These are phyloP conservation scores for Paracanthobrama guichenoti DNA, from an alignment of 2,113 vertebrate genomes.

Conservation along the genomic window DNA sequence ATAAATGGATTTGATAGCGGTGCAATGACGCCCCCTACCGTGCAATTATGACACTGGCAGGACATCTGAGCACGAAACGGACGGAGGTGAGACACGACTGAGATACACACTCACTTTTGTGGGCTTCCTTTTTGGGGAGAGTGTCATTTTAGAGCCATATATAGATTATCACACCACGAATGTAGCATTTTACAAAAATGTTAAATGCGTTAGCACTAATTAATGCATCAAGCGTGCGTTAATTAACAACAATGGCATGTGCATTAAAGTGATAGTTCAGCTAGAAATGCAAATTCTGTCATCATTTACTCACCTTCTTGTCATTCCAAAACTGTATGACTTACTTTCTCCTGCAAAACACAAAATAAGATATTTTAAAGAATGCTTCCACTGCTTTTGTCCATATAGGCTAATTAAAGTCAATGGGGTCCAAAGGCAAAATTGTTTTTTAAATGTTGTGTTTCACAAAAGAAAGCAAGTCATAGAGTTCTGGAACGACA, in stretches of 20 bases:
- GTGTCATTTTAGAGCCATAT: too few relatives aligned
- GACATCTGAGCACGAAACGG: not conserved
- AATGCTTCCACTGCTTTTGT: too few relatives aligned
- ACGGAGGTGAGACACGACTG: not conserved
- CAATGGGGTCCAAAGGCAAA: too few relatives aligned
- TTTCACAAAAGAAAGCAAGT: not conserved
- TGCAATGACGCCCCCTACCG: constrained; percentile 30
- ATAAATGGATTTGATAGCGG: not conserved
- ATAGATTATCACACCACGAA: too few relatives aligned
- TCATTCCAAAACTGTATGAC: not conserved
- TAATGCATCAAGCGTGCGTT: not conserved
- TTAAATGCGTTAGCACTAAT: not conserved
- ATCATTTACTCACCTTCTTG: not conserved
- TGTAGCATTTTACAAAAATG: not conserved
- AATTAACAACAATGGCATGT: too few relatives aligned
- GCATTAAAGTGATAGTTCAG: not conserved
- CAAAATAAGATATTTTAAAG: too few relatives aligned
- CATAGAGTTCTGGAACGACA: not conserved
- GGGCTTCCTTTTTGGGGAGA: too few relatives aligned
- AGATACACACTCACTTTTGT: not conserved
- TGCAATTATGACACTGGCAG: not conserved
- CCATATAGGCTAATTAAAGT: too few relatives aligned
- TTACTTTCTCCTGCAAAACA: not conserved
- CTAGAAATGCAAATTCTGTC: not conserved
- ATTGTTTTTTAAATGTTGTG: not conserved